These are phyloP conservation scores for Acanthornis magna DNA, from an alignment of 2,797 vertebrate species.

Conservation along the genomic window DNA sequence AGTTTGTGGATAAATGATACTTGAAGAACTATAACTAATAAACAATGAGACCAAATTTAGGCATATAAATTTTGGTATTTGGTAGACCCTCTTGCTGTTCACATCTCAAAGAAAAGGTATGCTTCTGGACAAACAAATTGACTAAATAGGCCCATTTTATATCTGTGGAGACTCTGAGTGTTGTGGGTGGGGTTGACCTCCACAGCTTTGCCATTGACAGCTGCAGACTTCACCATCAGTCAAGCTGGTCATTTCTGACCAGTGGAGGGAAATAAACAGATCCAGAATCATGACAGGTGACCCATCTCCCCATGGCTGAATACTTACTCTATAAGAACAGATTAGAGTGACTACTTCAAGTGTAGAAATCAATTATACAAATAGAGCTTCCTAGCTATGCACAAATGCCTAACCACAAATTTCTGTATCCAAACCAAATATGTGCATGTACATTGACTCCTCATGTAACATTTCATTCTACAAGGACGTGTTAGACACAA, in stretches of 20 bases:
- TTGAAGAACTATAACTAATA: neutral
- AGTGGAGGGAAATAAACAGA: neutral
- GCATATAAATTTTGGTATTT: neutral
- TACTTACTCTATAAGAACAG: neutral
- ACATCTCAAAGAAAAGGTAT: neutral
- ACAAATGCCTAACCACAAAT: neutral
- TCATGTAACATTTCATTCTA: neutral
- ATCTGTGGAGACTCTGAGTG: neutral
- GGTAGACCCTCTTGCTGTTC: neutral
- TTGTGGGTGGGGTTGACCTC: neutral
- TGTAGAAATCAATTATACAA: neutral
- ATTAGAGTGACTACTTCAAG: neutral
- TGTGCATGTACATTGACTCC: fast-evolving
- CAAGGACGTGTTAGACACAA: neutral
- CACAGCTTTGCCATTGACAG: neutral
- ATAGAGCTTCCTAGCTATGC: neutral
- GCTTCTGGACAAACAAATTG: neutral
- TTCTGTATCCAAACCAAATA: neutral
- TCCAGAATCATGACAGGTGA: neutral
- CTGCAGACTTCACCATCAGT: neutral
- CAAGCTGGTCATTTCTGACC: neutral
- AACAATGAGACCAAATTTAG: neutral
- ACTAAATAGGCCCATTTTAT: neutral
- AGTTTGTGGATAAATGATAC: neutral
- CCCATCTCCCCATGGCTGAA: neutral